A percentile compares a stretch with the other conserved stretches of the same genome.
phyloP scores from a whole-genome alignment of 2,113 vertebrate species.

The Gadus chalcogrammus region DNA sequence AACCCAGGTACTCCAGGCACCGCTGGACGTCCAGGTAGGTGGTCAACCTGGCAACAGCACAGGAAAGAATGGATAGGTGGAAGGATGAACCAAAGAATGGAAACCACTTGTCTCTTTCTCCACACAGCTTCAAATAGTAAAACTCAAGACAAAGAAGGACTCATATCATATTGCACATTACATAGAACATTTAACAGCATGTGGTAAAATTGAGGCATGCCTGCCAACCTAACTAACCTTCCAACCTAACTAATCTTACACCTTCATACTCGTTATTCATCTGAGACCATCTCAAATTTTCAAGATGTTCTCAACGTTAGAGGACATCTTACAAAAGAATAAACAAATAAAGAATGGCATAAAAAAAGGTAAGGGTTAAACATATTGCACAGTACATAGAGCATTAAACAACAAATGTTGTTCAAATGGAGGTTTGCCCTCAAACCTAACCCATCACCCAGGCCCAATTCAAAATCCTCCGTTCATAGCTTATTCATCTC shows the following conservation, averaged over 20 bases:
- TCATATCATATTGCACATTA: no score
- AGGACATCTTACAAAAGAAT: no score
- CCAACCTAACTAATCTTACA: no score
- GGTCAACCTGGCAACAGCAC: slow-evolving; percentile 77
- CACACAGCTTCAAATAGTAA: not conserved
- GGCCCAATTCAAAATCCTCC: not conserved
- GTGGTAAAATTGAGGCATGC: no score
- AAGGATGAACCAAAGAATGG: not conserved
- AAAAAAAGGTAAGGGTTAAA: not conserved
- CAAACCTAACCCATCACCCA: not conserved
- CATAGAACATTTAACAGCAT: not conserved
- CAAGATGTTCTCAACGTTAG: not conserved
- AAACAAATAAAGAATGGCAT: not conserved
- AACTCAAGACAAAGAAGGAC: not conserved
- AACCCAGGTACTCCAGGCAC: slow-evolving; percentile 94
- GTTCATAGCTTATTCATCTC: no score
- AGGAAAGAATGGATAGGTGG: not conserved
- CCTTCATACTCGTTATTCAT: no score
- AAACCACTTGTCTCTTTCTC: not conserved
- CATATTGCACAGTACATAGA: not conserved
- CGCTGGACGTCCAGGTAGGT: slow-evolving; percentile 94
- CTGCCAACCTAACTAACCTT: no score
- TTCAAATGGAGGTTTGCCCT: not conserved
- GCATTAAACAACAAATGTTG: not conserved
- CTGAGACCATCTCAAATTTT: no score